phyloP scores from a whole-genome alignment of 2,888 invertebrate genomes.

The Julus scanicus region DNA sequence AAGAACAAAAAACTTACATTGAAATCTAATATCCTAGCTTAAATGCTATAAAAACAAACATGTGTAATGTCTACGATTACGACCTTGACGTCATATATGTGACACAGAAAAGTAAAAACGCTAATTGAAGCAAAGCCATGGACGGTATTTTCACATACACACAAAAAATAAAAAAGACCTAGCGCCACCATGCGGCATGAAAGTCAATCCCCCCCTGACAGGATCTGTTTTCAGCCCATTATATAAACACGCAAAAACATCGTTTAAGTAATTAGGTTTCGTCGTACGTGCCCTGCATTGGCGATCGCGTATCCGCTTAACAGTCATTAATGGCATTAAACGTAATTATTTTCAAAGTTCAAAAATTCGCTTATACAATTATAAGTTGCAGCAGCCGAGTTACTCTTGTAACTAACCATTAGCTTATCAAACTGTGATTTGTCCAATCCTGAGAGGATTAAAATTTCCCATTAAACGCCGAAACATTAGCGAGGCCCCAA shows the following conservation, averaged over 20 bases:
- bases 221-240: not conserved
- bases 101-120: not conserved
- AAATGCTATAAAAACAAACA: too few species aligned
- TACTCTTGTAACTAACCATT: not conserved
- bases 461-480: not conserved
- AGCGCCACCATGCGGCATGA: not conserved
- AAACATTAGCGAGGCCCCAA: not conserved
- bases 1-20: too few species aligned
- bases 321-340: conserved; percentile 19
- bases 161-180: not conserved
- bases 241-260: conserved; percentile 2
- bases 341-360: conserved; percentile 11
- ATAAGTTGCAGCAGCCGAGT: conserved; percentile 19
- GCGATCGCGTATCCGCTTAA: not conserved
- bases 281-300: not conserved
- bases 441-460: not conserved
- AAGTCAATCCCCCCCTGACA: not conserved
- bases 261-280: conserved; percentile 19
- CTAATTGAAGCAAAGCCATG: not conserved
- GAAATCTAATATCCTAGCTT: too few species aligned
- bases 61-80: too few species aligned
- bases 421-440: conserved; percentile 11
- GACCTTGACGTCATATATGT: too few species aligned
- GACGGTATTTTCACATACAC: too few species aligned
- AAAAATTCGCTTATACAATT: conserved; percentile 19